phyloP scores from a whole-genome alignment of 1,140 invertebrate genomes.

The Apis cerana region DNA sequence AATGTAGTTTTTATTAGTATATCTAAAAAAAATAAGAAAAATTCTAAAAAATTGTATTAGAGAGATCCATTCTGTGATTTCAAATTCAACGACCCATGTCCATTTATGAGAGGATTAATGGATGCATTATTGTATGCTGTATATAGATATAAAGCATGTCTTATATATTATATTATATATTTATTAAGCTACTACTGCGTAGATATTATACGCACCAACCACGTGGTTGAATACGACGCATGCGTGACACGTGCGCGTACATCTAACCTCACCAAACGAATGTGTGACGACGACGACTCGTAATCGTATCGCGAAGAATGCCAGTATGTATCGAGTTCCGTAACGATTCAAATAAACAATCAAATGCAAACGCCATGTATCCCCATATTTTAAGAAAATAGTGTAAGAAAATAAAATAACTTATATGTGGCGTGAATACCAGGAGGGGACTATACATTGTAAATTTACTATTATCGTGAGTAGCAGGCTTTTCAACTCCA shows the following conservation, averaged over 20 bases:
- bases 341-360: conserved; percentile 10
- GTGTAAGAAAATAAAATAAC: not conserved
- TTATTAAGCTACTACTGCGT: conserved; percentile 10
- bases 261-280: conserved; percentile 61
- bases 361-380: not conserved
- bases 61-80: not conserved
- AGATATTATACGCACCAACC: conserved; percentile 44
- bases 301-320: conserved; percentile 29
- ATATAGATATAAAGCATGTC: not conserved
- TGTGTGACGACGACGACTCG: conserved; percentile 8
- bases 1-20: not conserved
- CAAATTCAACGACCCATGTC: not conserved
- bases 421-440: not conserved
- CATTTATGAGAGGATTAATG: not conserved
- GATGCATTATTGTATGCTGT: not conserved
- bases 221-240: conserved; percentile 68
- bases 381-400: not conserved
- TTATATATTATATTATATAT: conserved; percentile 5
- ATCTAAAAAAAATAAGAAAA: not conserved
- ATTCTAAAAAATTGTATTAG: not conserved
- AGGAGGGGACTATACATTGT: conserved; percentile 22
- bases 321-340: conserved; percentile 18
- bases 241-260: conserved; percentile 64
- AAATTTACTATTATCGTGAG: conserved; percentile 35
- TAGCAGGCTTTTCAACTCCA: conserved; percentile 48